Conservation (phyloP, 2,888 invertebrate species). For the Parnassius mnemosyne region DNA sequence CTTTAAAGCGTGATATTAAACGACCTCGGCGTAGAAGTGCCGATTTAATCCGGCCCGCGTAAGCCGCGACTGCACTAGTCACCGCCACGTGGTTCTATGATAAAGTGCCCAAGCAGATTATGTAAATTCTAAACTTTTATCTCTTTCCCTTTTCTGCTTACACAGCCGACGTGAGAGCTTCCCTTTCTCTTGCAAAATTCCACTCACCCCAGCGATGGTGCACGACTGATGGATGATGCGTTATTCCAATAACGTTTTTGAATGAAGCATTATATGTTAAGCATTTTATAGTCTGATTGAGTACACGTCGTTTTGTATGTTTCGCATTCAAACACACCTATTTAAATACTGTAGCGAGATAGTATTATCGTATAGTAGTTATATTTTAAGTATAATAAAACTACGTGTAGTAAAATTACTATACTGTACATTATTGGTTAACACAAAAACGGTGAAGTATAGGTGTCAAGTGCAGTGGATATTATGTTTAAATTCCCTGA, state of each 20-base stretch:
- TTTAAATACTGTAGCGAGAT: too few relatives aligned
- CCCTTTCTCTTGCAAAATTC: constrained; percentile 51
- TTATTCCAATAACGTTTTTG: constrained; percentile 79
- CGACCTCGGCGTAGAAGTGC: constrained; percentile 50
- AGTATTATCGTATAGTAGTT: too few relatives aligned
- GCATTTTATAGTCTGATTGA: constrained; percentile 58
- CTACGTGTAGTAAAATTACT: too few relatives aligned
- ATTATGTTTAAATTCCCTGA: too few relatives aligned
- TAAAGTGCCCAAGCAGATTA: constrained; percentile 79
- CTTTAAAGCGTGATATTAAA: constrained; percentile 44
- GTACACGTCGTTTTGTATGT: background rate
- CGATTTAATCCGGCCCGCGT: constrained; percentile 67
- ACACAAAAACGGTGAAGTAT: too few relatives aligned
- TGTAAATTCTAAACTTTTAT: constrained; percentile 76
- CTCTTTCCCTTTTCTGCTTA: constrained; percentile 51
- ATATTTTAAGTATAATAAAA: too few relatives aligned
- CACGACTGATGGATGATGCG: constrained; percentile 78
- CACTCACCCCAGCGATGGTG: constrained; percentile 65
- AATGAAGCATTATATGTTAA: constrained; percentile 64
- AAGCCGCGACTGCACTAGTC: constrained; percentile 79
- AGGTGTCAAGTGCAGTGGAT: too few relatives aligned
- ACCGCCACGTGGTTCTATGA: constrained; percentile 80
- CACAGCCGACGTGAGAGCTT: constrained; percentile 38
- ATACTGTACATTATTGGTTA: too few relatives aligned
- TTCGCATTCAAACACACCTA: too few relatives aligned